Base-by-base conservation (phyloP, 2,797 vertebrate species). In the Diplodus puntazzo region DNA sequence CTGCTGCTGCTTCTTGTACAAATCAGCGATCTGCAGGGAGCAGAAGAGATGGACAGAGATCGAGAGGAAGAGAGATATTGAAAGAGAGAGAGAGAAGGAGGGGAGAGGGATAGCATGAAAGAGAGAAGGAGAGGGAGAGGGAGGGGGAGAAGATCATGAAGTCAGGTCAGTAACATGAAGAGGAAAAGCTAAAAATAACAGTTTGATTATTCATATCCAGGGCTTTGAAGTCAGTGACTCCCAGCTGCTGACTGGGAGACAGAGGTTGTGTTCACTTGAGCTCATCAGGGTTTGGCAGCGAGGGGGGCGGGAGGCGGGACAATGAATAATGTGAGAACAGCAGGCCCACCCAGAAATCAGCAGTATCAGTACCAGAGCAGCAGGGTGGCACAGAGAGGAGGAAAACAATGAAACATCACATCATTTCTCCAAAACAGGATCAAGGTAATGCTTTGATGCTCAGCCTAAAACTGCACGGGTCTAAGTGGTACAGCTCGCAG, bases 1-100 rank as follows among this genome's bases (percentile, higher is more conserved):
- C 94, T 97, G 97, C 88, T 97, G 97, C 89, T 98, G 97, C 87
- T 95, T 97, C 90, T 69, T 91, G 92, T 98, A 98, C 76, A 98
- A 88, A 67, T 93, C 93, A 13, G 97, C 97, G 48, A 98, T 97
- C 97, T 98, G 91, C 11, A 71, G 78, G 62, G 76, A 59, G 52
- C 5, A 58, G 5, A 23, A 4, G 62, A 61, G 73, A 74, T 23
- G 67, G 73, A 52, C 42, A 57, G 62, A 69, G 64, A 77, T 39
- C 7, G 39, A 79, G 61, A 39, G 72, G 63, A 52, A 57, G 63
- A 60, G 45, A 71, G 68, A 61, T 13, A 21, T 57, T 34, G 66
- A 39, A 39, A 67, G 69, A 71, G 73, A 21, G 73, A 21, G 54
- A 39, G 14, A 21, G 68, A 52, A 57, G 17, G 63, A 42, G 20